Conservation (phyloP, 2,888 invertebrate genomes). For the Apantesis nais region DNA sequence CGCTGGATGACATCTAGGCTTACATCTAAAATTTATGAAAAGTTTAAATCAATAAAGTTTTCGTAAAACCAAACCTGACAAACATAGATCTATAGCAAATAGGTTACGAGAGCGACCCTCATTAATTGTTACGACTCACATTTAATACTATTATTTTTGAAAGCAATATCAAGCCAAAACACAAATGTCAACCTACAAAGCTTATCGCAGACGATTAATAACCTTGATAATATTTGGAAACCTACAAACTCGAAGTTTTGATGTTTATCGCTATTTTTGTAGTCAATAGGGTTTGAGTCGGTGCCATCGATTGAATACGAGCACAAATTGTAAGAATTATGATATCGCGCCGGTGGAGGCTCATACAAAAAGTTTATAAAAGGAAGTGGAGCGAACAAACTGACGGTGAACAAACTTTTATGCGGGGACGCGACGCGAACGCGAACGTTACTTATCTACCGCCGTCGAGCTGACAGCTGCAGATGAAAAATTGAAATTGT, state of each 20-base stretch:
- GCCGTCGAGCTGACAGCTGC: conserved; percentile 82
- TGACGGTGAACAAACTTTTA: conserved; percentile 80
- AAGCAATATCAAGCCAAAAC: conserved; percentile 35
- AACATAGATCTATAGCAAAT: conserved; percentile 31
- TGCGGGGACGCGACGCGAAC: conserved; percentile 74
- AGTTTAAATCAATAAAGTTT: not conserved
- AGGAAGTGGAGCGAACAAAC: conserved; percentile 83
- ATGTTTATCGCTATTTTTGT: conserved; percentile 50
- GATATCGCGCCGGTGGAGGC: conserved; percentile 69
- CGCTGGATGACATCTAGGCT: not conserved
- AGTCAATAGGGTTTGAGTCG: conserved; percentile 52
- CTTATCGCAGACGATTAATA: conserved; percentile 44
- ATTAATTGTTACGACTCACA: conserved; percentile 44
- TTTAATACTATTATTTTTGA: conserved; percentile 39
- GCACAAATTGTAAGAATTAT: conserved; percentile 80
- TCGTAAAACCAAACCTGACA: conserved; percentile 8
- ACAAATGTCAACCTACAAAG: conserved; percentile 41
- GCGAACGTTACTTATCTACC: conserved; percentile 82
- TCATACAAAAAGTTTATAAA: conserved; percentile 83
- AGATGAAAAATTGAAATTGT: conserved; percentile 86
- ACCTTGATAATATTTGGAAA: conserved; percentile 41
- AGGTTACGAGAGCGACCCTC: conserved; percentile 34
- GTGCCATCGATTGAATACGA: conserved; percentile 62
- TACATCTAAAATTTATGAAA: not conserved
- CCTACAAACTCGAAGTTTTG: conserved; percentile 42